Percentiles rank a stretch among this genome's conserved stretches.
Conservation (phyloP, 2,113 vertebrate genomes). For the Entosphenus tridentatus region DNA sequence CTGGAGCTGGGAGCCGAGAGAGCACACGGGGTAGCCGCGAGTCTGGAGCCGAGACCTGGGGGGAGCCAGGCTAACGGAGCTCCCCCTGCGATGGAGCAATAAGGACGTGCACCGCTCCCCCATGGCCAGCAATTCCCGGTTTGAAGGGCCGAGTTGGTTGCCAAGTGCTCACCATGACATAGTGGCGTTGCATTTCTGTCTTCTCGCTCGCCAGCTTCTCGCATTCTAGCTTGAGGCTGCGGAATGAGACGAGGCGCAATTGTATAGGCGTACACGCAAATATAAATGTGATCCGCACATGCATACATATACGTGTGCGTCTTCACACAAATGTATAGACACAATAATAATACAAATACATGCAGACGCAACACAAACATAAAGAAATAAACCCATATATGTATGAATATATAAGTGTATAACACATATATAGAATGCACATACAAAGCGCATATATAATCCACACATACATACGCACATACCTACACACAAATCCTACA, state of each 20-base stretch:
- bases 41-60: too few relatives aligned
- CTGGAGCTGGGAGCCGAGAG: too few relatives aligned
- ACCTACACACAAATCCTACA: background rate
- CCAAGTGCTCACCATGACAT: constrained; percentile 31
- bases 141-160: constrained; percentile 8
- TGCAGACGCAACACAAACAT: background rate
- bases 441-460: too few relatives aligned
- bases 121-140: constrained; percentile 2
- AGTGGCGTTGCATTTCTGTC: constrained; percentile 41
- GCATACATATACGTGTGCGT: background rate
- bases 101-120: background rate
- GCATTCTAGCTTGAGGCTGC: constrained; percentile 39
- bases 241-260: background rate
- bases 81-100: too few relatives aligned
- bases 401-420: background rate
- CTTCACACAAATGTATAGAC: background rate
- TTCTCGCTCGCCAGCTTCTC: constrained; percentile 41
- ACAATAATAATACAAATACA: background rate
- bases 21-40: too few relatives aligned
- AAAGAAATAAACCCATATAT: background rate
- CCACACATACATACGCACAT: background rate
- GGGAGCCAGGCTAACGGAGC: too few relatives aligned
- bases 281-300: background rate
- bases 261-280: background rate
- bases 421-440: too few relatives aligned